Evolutionary conservation across 2,113 vertebrate species (phyloP).

Genomic region (Mungos mungo): DNA sequence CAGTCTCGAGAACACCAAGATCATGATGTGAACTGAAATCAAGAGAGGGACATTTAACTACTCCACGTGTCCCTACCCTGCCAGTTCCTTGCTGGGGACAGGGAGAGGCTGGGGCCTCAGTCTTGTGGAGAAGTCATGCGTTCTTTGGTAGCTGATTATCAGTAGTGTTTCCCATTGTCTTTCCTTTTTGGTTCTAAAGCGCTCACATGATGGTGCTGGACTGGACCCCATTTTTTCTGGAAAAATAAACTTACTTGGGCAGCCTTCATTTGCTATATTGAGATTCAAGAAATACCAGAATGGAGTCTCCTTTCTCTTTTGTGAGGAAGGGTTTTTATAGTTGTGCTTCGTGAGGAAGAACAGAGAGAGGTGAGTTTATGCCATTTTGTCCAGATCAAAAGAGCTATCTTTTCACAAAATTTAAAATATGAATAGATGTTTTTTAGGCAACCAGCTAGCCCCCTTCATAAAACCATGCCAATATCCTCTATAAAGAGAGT

Average conservation of each 20-base stretch:
- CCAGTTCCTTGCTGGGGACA: accelerated
- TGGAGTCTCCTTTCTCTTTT: background rate
- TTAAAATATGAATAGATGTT: background rate
- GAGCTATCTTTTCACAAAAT: background rate
- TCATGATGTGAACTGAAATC: too few species aligned
- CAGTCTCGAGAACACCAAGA: too few species aligned
- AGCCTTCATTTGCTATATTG: too few species aligned
- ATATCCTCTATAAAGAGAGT: background rate
- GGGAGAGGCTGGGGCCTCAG: background rate
- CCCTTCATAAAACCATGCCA: background rate
- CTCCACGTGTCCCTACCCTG: too few species aligned
- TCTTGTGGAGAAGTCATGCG: accelerated
- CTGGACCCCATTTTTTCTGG: background rate
- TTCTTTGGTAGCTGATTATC: accelerated
- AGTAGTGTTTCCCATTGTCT: background rate
- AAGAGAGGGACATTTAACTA: too few species aligned
- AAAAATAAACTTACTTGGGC: background rate
- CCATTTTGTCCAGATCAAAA: background rate
- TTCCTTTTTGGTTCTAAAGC: background rate
- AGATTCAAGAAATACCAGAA: background rate
- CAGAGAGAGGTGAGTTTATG: background rate
- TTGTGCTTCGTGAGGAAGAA: background rate
- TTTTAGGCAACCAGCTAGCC: background rate
- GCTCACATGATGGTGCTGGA: too few species aligned
- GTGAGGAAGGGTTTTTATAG: background rate